Base-by-base conservation (phyloP, 2,888 invertebrate genomes). In the Leptopilina drosophilae region DNA sequence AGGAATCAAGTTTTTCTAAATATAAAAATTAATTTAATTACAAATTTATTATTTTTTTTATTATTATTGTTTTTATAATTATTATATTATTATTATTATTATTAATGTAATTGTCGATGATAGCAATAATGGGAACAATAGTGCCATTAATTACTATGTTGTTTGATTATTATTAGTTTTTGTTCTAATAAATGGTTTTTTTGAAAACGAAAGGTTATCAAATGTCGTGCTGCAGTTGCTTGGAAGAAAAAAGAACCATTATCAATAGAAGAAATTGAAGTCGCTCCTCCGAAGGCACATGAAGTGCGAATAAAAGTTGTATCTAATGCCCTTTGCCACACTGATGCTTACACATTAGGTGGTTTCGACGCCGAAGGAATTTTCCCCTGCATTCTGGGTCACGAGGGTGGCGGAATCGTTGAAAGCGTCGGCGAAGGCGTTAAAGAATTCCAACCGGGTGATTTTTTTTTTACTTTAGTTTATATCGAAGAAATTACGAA, bases 361-460 rank as follows among this genome's bases (percentile, higher is more conserved):
- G 98, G 98, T 2, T 94, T 95, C 82, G 98, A 98, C 92, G 95
- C 98, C 0, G 98, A 98, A 92, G 98, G 98, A 6, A 92, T 95
- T 14, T 98, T 98, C 88, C 99, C 99, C 0, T 96, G 97, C 5
- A 93, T 99, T 84, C 93, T 99, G 73, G 99, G 99, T 0, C 99
- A 99, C 89, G 99, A 99, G 93, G 99, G 99, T 56, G 96, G 95
- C 78, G 99, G 99, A 59, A 94, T 99, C 87, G 98, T 99, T n/a
- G 99, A 99, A 92, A 98, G 98, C 92, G 94, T 99, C 75, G 99
- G 99, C 0, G 96, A 96, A 88, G 97, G 96, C 20, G 99, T 99
- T 0, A 97, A 96, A 0, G 94, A 95, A 76, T 96, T 98, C 62
- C 94, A 96, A 88, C 94, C 96, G 59, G 98, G 98, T 91, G 90